These are phyloP conservation scores for Phyllostomus hastatus DNA, from an alignment of 2,113 vertebrate species.

Conservation along the genomic window DNA sequence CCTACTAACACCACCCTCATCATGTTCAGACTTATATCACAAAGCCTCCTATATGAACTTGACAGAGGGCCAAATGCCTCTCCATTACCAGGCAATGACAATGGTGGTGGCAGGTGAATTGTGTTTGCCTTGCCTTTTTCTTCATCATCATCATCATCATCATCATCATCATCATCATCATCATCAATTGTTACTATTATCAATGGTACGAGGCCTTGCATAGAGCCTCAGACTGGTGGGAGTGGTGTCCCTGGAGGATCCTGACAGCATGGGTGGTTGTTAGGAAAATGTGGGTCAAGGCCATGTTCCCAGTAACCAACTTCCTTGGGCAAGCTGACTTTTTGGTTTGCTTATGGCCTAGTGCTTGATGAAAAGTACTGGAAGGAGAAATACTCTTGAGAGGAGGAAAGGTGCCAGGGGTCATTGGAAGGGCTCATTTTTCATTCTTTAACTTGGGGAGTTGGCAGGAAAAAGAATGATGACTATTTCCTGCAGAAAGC, in stretches of 20 bases:
- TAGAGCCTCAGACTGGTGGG: background rate
- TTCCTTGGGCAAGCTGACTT: background rate
- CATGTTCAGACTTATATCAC: background rate
- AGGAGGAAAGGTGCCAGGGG: background rate
- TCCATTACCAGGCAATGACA: too few species aligned
- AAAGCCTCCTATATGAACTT: background rate
- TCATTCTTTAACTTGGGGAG: background rate
- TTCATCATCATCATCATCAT: background rate
- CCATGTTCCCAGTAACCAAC: background rate
- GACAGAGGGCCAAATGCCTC: background rate
- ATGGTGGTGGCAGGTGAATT: too few species aligned
- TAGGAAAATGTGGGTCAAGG: background rate
- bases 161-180: background rate
- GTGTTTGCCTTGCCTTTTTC: background rate
- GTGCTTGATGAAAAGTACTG: background rate
- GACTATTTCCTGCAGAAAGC: background rate
- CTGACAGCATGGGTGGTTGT: background rate
- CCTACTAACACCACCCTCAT: background rate
- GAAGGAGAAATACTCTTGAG: background rate
- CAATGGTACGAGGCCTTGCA: background rate
- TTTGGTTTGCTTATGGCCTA: background rate
- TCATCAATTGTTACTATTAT: background rate
- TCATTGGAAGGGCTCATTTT: background rate
- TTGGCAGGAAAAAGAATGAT: background rate
- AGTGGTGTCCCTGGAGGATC: background rate